Evolutionary conservation across 2,113 vertebrate genomes (phyloP).

Genomic region (Rhipidura dahli): DNA sequence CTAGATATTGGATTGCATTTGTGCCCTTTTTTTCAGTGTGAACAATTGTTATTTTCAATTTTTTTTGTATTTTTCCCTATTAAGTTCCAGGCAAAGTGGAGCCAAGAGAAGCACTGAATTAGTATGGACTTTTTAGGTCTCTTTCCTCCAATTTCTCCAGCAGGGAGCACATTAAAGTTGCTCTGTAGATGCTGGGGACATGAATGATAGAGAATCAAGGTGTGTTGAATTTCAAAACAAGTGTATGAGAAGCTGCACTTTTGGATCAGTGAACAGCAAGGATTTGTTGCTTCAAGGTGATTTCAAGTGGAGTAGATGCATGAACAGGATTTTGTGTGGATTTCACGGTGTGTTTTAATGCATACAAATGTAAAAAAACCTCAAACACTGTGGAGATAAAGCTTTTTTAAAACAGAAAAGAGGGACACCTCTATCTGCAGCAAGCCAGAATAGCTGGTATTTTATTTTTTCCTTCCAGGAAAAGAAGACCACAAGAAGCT

Average conservation of each 20-base stretch:
- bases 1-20: rapidly evolving
- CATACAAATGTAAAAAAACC: background rate
- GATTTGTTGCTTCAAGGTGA: background rate
- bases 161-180: background rate
- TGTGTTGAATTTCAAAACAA: background rate
- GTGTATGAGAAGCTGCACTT: too few relatives aligned
- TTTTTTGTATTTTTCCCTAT: background rate
- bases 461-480: background rate
- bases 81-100: background rate
- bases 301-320: background rate
- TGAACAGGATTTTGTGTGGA: background rate
- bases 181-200: background rate
- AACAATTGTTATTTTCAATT: background rate
- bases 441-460: background rate
- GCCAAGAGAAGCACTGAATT: background rate
- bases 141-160: background rate
- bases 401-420: background rate
- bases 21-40: rapidly evolving
- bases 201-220: rapidly evolving
- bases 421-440: background rate
- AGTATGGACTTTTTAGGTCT: rapidly evolving
- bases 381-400: background rate
- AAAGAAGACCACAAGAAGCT: background rate
- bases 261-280: background rate
- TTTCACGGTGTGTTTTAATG: background rate